These are phyloP conservation scores for Malacoctenus gilli DNA, from an alignment of 2,797 vertebrate genomes.

Conservation along the genomic window DNA sequence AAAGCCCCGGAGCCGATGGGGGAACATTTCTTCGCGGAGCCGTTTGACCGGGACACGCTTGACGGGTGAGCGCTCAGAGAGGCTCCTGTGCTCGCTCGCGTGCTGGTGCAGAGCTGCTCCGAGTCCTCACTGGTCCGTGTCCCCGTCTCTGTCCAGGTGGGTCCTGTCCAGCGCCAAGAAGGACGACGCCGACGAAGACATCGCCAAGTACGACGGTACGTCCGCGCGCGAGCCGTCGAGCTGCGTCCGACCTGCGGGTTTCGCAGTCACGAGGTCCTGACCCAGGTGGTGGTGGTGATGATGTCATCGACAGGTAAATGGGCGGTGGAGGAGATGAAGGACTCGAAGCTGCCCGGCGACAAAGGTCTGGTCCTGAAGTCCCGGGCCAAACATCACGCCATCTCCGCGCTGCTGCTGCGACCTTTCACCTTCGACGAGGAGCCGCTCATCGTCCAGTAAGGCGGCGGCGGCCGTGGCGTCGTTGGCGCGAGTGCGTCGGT, in stretches of 20 bases:
- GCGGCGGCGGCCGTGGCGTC: too few relatives aligned
- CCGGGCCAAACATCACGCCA: slow-evolving; percentile 95
- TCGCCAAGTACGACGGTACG: slow-evolving; percentile 97
- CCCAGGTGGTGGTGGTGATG: too few relatives aligned
- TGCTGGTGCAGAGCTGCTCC: too few relatives aligned
- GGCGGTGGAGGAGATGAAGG: slow-evolving; percentile 95
- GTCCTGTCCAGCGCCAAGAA: slow-evolving; percentile 94
- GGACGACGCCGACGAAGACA: slow-evolving; percentile 93
- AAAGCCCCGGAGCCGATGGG: slow-evolving; percentile 93
- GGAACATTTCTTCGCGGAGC: slow-evolving; percentile 92
- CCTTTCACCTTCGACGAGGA: slow-evolving; percentile 92
- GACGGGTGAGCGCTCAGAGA: slow-evolving; percentile 85
- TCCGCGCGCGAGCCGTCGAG: too few relatives aligned
- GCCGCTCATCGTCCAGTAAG: slow-evolving; percentile 95
- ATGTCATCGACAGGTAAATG: slow-evolving; percentile 88
- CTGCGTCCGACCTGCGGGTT: too few relatives aligned
- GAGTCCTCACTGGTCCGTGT: not conserved
- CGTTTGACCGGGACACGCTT: slow-evolving; percentile 92
- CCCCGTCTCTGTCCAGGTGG: slow-evolving; percentile 82
- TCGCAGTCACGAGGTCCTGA: too few relatives aligned
- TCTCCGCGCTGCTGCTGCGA: slow-evolving; percentile 88
- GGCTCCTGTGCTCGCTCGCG: too few relatives aligned
- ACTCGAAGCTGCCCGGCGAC: slow-evolving; percentile 92
- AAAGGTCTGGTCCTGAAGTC: slow-evolving; percentile 94
- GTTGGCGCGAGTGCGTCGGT: too few relatives aligned